Base-by-base conservation (phyloP, 2,888 invertebrate species). In the Amphipyra berbera region DNA sequence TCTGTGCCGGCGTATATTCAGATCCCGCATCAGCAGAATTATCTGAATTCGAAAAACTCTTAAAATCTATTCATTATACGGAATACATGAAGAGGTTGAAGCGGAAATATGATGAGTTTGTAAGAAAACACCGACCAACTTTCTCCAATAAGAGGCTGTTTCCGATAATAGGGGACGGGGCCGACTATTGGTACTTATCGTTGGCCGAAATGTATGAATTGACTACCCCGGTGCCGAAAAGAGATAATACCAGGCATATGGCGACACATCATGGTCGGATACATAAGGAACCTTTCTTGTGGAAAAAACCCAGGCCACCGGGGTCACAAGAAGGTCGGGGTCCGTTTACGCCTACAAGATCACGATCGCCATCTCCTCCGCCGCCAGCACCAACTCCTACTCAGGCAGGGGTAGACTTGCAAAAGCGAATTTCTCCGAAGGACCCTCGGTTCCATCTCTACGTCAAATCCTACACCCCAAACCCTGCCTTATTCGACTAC, bases 141-240 rank as follows among this genome's bases (percentile, higher is more conserved):
- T 94, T 93, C 73, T 88, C 90, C 6, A 95, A 94, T 73, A 93
- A 94, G 70, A 85, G 88, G 68, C 76, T 94, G 50, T 95, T 94
- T 76, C 95, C 94, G 6, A 88, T 94, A 65, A 94, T 95, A 71
- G 95, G 95, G 12, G 90, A 94, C 65, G 94, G 94, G 6, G 79
- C 88, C 15, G 94, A 94, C 68, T 95, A 94, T 79, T 95, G 95
- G 95, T 95, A 95, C 78, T 79, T 95, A 69, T 93, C 94, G n/a
- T 76, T 95, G 45, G 82, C 93, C n/a, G 94, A 94, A 81, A 93
- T 95, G 93, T 94, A 94, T 66, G 91, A 94, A 66, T 69, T 95
- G 60, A 91, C 94, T n/a, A 63, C 67, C n/a, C 83, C 86, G 2
- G 61, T 68, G 0, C 61, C 78, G 0, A 83, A 81, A 52, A 77